Percentiles rank a stretch among this genome's conserved stretches.
phyloP scores from a whole-genome alignment of 2,113 vertebrate species.

The Varanus komodoensis region DNA sequence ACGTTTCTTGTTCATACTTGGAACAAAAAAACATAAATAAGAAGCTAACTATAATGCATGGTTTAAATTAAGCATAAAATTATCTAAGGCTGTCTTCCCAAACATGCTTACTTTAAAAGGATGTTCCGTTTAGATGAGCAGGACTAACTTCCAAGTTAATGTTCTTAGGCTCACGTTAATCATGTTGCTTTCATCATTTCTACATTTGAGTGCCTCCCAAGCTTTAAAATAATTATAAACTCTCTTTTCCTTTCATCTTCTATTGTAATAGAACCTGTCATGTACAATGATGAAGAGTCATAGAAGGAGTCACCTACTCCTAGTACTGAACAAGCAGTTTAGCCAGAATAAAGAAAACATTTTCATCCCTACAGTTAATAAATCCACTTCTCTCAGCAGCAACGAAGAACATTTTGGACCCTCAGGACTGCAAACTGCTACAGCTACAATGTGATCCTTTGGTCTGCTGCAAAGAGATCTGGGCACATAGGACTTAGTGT shows the following conservation, averaged over 20 bases:
- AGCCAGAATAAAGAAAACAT: background rate
- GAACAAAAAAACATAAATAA: background rate
- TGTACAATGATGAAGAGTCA: background rate
- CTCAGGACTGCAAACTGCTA: background rate
- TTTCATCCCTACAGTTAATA: constrained; percentile 23
- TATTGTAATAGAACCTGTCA: background rate
- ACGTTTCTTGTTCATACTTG: background rate
- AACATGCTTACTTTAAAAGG: background rate
- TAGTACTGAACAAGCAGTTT: constrained; percentile 22
- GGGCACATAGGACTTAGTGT: background rate
- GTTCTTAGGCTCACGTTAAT: constrained; percentile 1
- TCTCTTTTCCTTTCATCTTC: background rate
- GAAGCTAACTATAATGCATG: background rate
- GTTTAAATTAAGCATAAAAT: background rate
- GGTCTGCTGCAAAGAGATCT: background rate
- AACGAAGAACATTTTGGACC: background rate
- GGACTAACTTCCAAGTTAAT: background rate
- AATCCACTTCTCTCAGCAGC: constrained; percentile 3
- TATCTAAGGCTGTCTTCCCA: background rate
- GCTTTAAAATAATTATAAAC: background rate
- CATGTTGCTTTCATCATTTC: constrained; percentile 4
- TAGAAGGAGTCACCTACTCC: background rate
- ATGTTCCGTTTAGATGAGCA: constrained; percentile 4
- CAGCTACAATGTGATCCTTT: background rate
- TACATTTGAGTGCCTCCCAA: constrained; percentile 4